phyloP scores from a whole-genome alignment of 2,797 vertebrate species.

The Psittacula derbiana region DNA sequence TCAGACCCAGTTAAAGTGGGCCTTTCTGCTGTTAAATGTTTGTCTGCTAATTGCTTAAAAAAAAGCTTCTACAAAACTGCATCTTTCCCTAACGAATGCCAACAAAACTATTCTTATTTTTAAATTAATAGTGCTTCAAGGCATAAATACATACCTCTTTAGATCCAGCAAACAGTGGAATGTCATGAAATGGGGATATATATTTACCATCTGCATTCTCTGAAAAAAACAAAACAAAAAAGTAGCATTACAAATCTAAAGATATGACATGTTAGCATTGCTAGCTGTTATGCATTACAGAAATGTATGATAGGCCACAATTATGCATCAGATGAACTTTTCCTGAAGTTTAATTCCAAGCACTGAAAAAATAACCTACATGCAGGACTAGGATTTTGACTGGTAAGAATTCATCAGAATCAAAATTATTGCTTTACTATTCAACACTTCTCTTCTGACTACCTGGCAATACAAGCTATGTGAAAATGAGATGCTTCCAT shows the following conservation, averaged over 20 bases:
- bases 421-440: neutral
- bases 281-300: neutral
- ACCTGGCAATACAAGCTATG: neutral
- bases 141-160: conserved; percentile 74
- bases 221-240: conserved; percentile 65
- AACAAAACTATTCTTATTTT: neutral
- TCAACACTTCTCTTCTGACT: neutral
- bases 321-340: neutral
- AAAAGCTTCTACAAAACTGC: neutral
- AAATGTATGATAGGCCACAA: neutral
- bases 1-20: neutral
- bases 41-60: neutral
- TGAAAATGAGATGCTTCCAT: neutral
- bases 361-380: neutral
- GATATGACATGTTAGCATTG: neutral
- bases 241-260: neutral
- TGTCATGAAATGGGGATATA: conserved; percentile 97
- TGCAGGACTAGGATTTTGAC: neutral
- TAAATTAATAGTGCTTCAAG: neutral
- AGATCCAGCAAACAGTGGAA: conserved; percentile 83
- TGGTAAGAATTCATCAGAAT: neutral
- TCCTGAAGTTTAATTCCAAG: neutral
- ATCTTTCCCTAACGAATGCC: neutral
- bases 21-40: neutral
- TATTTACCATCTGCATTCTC: conserved; percentile 89